Evolutionary conservation across 2,888 invertebrate species (phyloP), one percentile per base, ranked within the genome.

Genomic region (Yponomeuta evonymella): DNA sequence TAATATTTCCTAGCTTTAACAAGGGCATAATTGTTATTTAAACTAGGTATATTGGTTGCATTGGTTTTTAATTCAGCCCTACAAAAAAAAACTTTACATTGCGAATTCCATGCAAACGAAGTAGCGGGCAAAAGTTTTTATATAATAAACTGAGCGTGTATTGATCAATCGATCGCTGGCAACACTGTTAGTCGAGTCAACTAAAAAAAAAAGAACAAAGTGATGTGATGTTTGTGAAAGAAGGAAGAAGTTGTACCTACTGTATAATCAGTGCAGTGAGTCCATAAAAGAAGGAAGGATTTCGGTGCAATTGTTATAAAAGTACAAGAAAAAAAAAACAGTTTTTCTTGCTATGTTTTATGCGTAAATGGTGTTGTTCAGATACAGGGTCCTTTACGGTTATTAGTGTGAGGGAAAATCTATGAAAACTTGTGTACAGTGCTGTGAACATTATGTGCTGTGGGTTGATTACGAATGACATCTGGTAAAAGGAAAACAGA

Each of bases 401-500:
- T 2, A 51, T 30, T 51, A 68, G 69, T 70, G 62, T 70, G 29
- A 68, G 11, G 11, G 64, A 68, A 68, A 23, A 68, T 23, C 36
- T 12, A 68, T 72, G 70, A 43, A n/a, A 70, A n/a, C 29, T 63
- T 78, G 86, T 86, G 82, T 85, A 74, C 75, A 78, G 79, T 81
- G 77, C 10, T 23, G 15, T 48, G 48, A 75, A 76, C 87, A 88
- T 85, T 88, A 89, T 90, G 90, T 89, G 87, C 83, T 83, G 85
- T 86, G 72, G 48, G 89, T 88, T 90, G 86, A 88, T 87, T 88
- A 87, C 89, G 86, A 84, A 88, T 90, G 90, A 89, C 89, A 88
- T 89, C 86, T 89, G 84, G 77, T 86, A 78, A 75, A 87, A 88
- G 83, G 85, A 87, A 87, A 88, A 87, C 87, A 84, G 83, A 82